phyloP scores from a whole-genome alignment of 2,113 vertebrate genomes.

The Merops nubicus region DNA sequence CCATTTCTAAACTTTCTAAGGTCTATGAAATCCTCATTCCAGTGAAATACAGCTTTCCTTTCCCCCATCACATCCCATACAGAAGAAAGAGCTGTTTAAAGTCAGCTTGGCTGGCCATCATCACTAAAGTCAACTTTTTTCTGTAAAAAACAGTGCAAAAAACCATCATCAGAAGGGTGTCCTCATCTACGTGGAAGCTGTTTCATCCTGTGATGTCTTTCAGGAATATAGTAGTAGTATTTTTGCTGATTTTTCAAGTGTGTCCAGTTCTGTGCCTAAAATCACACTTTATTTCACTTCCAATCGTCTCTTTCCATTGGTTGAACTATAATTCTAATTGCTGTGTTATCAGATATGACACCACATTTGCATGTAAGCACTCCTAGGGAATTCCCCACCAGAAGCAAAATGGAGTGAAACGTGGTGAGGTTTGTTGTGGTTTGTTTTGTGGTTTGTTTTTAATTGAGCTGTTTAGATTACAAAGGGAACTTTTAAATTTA shows the following conservation, averaged over 20 bases:
- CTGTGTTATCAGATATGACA: neutral
- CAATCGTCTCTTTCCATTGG: neutral
- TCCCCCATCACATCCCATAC: neutral
- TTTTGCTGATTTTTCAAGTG: neutral
- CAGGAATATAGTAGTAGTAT: neutral
- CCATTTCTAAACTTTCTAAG: neutral
- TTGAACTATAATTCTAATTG: neutral
- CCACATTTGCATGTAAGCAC: neutral
- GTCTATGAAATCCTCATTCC: neutral
- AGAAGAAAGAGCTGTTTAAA: neutral
- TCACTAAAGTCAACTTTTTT: neutral
- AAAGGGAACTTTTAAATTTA: neutral
- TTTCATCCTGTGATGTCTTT: neutral
- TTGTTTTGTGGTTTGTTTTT: neutral
- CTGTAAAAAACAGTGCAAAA: slow-evolving; percentile 29
- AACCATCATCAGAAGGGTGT: neutral
- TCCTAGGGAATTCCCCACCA: neutral
- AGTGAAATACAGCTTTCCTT: slow-evolving; percentile 35
- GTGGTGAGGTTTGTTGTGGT: neutral
- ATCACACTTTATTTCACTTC: neutral
- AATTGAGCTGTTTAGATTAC: neutral
- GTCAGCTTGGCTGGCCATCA: neutral
- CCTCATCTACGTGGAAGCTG: neutral
- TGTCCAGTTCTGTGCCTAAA: neutral
- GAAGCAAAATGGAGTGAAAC: neutral